These are phyloP conservation scores for Gymnarchus niloticus DNA, from an alignment of 2,113 vertebrate genomes.

Conservation along the genomic window DNA sequence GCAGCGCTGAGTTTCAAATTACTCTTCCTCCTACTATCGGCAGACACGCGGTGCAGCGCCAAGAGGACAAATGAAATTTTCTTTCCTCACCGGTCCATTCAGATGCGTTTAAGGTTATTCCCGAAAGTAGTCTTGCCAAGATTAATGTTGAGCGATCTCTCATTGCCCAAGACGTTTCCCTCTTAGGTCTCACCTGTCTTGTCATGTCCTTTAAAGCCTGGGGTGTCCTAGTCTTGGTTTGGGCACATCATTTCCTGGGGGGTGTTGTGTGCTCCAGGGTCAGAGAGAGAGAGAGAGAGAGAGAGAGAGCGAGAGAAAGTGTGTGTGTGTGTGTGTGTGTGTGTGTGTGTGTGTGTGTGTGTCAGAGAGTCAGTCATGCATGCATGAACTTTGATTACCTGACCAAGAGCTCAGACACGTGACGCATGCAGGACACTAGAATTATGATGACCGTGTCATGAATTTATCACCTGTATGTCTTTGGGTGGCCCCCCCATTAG, in stretches of 20 bases:
- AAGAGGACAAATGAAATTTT: constrained; percentile 27
- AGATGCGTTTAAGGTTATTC: constrained; percentile 25
- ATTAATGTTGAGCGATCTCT: constrained; percentile 21
- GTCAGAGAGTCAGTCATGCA: neutral
- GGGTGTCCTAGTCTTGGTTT: neutral
- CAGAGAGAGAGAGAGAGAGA: too few species aligned
- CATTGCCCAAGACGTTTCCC: constrained; percentile 8
- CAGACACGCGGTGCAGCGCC: neutral
- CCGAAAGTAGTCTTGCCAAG: constrained; percentile 21
- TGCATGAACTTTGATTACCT: neutral
- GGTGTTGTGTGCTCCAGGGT: neutral
- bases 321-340: neutral
- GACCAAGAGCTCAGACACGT: neutral
- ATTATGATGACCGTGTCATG: constrained; percentile 12
- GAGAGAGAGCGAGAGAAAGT: too few species aligned
- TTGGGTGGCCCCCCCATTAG: neutral
- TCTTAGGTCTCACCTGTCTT: neutral
- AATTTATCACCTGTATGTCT: neutral
- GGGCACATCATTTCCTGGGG: neutral
- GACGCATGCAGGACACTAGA: neutral
- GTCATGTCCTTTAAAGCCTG: constrained; percentile 18
- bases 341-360: neutral
- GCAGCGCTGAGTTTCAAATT: neutral
- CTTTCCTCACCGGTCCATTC: constrained; percentile 7
- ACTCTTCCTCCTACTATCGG: neutral